phyloP scores from a whole-genome alignment of 2,797 vertebrate genomes.

The Staurois parvus region DNA sequence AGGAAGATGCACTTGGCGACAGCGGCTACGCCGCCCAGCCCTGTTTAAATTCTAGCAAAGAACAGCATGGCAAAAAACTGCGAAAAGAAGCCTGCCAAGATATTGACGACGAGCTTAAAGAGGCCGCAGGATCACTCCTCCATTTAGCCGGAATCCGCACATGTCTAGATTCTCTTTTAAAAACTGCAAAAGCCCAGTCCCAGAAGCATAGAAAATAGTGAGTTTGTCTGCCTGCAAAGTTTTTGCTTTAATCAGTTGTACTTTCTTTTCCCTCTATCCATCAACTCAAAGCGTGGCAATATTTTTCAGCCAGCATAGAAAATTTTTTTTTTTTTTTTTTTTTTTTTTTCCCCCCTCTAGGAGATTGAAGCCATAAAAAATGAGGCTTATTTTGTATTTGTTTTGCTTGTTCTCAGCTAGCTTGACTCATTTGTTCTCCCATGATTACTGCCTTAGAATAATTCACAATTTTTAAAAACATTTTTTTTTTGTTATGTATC shows the following conservation, averaged over 20 bases:
- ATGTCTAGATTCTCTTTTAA: conserved; percentile 89
- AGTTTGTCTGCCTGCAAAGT: conserved; percentile 36
- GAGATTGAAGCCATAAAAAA: conserved; percentile 99
- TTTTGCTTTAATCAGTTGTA: conserved; percentile 69
- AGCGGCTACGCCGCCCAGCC: conserved; percentile 77
- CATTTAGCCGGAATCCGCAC: conserved; percentile 95
- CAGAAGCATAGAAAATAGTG: conserved; percentile 91
- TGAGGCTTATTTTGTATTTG: conserved; percentile 67
- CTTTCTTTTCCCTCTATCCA: neutral
- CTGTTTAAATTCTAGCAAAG: conserved; percentile 73
- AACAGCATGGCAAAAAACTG: conserved; percentile 79
- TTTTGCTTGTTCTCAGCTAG: conserved; percentile 49
- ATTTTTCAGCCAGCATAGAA: conserved; percentile 76
- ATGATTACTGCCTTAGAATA: conserved; percentile 66
- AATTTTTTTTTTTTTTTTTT: conserved; percentile 59
- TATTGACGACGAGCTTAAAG: conserved; percentile 96
- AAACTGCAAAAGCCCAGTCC: conserved; percentile 89
- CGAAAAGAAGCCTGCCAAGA: conserved; percentile 85
- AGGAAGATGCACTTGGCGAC: conserved; percentile 79
- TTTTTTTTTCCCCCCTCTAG: conserved; percentile 87
- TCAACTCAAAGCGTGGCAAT: conserved; percentile 81
- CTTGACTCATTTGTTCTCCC: conserved; percentile 66
- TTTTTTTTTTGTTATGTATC: conserved; percentile 15
- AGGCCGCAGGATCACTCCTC: conserved; percentile 95
- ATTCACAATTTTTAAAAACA: conserved; percentile 21